Base-by-base conservation (phyloP, 2,797 vertebrate genomes). In the Varecia variegata region DNA sequence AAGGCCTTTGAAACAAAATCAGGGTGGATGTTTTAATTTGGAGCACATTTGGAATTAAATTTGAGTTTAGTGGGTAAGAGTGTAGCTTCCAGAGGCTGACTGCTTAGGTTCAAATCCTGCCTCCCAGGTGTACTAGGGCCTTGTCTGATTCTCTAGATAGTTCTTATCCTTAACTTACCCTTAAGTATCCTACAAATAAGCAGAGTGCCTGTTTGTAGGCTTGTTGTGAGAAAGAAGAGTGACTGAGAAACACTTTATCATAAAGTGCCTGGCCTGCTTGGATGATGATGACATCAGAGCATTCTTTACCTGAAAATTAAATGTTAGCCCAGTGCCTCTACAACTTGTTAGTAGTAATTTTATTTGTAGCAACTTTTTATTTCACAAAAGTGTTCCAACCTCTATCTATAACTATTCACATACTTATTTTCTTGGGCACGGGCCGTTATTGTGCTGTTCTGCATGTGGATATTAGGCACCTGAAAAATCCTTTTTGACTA, bases 361-460 rank as follows among this genome's bases (percentile, higher is more conserved):
- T 38, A 73, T 77, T 88, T 96, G 93, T 80, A 95, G 35, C 20
- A 21, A 17, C 15, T 18, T 93, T 88, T 91, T 35, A 60, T 93
- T 88, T 91, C 35, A 60, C 20, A 65, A 91, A 94, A 67, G 12
- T 50, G 20, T 85, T 85, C 30, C 23, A 58, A 20, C 7, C n/a
- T 96, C 45, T 79, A 18, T 56, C 25, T 7, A 0, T 76, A 74
- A 94, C 32, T 89, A 76, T 76, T 58, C 11, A 45, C 45, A 20
- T 27, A 21, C 12, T 1, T 68, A 85, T 91, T 91, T 38, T 68
- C 4, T 12, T 74, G n/a, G 15, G 30, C 18, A 5, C 52, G 13
- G 56, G 10, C 35, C 17, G 45, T 80, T 85, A 54, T 40, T 74
- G 8, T 89, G 21, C 73, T 91, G 10, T 88, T 85, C 67, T 92